Base-by-base conservation (phyloP, 2,113 vertebrate genomes). In the Aspidoscelis tigris region DNA sequence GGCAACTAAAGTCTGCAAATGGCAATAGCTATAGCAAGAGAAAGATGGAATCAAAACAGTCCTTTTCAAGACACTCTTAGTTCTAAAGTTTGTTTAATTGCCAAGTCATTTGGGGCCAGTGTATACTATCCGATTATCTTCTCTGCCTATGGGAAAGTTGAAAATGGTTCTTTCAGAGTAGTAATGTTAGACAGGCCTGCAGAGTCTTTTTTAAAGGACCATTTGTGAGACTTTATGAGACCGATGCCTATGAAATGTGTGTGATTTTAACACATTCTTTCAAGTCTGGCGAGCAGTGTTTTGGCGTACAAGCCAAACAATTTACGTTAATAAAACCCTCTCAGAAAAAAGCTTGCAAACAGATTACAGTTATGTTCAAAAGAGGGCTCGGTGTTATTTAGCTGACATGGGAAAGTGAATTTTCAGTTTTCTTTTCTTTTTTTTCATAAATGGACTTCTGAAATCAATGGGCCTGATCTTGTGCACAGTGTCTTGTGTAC, bases 401-500 rank as follows among this genome's bases (percentile, higher is more conserved):
- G 70, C 73, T 89, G 84, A 55, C 84, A 65, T 8, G 55, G 71
- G 20, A 83, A 82, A 87, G 90, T 75, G 86, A 92, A 83, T 1
- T 3, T 92, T 82, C 64, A 47, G 65, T 88, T 90, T 71, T 87
- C 14, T 75, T 90, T 76, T 90, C 71, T 86, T 16, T 76, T 90
- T 76, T 90, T 90, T 91, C 77, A 83, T 92, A 88, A 93, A 93
- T 26, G 33, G 7, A 0, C 53, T 90, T 80, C 84, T 90, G 83
- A 93, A 95, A 90, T 26, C 80, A 83, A 83, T 26, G 65, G 80
- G 75, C 83, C 79, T 18, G 4, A 87, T 90, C 79, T 71, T 86
- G 93, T 86, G 85, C 92, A 65, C 76, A 20, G 88, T 68, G 76
- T 86, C 88, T 92, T 87, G 86, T 43, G 50, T 81, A 85, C 81